Conservation (phyloP, 1,140 invertebrate species). For the Teleogryllus occipitalis region DNA sequence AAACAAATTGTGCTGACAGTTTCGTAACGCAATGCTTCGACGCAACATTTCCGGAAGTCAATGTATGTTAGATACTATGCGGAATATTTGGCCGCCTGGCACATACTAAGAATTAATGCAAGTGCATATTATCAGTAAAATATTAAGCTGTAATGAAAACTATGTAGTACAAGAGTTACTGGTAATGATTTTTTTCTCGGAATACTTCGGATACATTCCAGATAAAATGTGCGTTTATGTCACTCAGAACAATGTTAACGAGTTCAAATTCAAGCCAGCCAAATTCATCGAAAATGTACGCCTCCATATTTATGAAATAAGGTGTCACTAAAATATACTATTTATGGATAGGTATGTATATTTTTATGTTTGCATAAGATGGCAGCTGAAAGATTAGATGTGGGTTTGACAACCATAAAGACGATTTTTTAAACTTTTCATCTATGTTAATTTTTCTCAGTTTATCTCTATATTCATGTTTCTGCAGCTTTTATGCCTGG, state of each 20-base stretch:
- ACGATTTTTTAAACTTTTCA: not conserved
- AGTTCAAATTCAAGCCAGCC: not conserved
- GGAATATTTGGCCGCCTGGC: too few relatives aligned
- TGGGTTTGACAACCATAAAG: too few relatives aligned
- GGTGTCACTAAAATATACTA: not conserved
- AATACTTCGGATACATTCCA: too few relatives aligned
- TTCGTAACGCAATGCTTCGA: not conserved
- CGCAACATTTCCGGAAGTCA: too few relatives aligned
- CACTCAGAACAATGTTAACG: not conserved
- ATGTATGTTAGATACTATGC: too few relatives aligned
- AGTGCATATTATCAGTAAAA: not conserved
- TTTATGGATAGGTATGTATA: not conserved
- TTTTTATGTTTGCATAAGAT: not conserved
- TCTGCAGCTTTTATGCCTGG: not conserved
- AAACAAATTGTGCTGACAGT: not conserved
- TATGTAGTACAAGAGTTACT: not conserved
- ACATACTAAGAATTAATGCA: too few relatives aligned
- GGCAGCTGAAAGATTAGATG: not conserved
- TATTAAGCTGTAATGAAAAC: not conserved
- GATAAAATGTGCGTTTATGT: too few relatives aligned
- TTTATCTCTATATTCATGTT: not conserved
- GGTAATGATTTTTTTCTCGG: not conserved
- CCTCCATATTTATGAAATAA: not conserved
- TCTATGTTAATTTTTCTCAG: not conserved
- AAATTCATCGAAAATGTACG: not conserved